Base-by-base conservation (phyloP, 2,888 invertebrate genomes). In the Drosophila nr. perissopoda region DNA sequence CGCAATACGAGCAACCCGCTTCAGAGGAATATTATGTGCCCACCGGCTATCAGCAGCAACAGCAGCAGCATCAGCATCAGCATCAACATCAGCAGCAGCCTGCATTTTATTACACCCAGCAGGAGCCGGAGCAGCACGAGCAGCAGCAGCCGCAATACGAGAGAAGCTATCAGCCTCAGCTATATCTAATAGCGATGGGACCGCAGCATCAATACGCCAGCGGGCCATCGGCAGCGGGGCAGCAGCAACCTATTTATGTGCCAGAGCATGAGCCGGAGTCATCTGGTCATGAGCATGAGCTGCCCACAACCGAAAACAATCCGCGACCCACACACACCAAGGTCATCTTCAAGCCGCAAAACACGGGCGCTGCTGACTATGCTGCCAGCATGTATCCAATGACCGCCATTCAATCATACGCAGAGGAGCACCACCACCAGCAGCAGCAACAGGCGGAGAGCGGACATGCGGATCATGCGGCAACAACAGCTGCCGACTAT, bases 241-340 rank as follows among this genome's bases (percentile, higher is more conserved):
- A 40, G 2, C 79, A 74, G 3, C 85, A 82, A n/a, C 85, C 89
- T 2, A 89, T 90, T 7, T 90, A 90, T 78, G 87, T 89, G n/a
- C 87, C 89, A 0, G 83, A 84, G 4, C 68, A 82, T 11, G 89
- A 89, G 34, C 42, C 80, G 11, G 63, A 51, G n/a, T 29, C 64
- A 13, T 51, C 60, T 8, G 70, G 61, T 13, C 63, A 62, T 5
- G 71, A 67, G 4, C 80, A 81, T 31, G 70, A 79, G 4, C 65
- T 89, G 18, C 87, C 89, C 38, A 85, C 91, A 2, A 89, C 85
- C 4, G 93, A 93, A 76, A 93, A 93, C 70, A 93, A 90, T 85
- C 93, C 93, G 1, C 88, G 92, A 4, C 62, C 83, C 57, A 92
- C 92, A 0, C 93, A 93, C 73, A 93, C 93, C 6, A 92, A 92